Conservation (phyloP, 2,888 invertebrate species). For the Leptopilina myrica region DNA sequence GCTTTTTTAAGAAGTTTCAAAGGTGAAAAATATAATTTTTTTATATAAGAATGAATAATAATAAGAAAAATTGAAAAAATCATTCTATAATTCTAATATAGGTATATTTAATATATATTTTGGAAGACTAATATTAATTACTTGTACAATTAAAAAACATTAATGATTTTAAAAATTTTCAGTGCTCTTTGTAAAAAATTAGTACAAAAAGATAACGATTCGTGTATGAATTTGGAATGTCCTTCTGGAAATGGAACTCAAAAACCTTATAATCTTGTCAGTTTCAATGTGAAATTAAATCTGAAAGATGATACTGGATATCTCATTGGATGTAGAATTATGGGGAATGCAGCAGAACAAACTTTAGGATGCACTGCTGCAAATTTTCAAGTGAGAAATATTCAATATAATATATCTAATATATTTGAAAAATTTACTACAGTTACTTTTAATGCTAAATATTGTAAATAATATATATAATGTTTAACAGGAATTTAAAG, state of each 20-base stretch:
- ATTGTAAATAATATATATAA: neutral
- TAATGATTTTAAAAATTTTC: neutral
- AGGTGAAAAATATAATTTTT: too few species aligned
- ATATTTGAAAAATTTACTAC: neutral
- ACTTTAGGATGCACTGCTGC: conserved; percentile 64
- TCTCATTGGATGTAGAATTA: conserved; percentile 72
- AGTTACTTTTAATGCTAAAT: conserved; percentile 24
- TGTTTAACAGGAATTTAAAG: conserved; percentile 63
- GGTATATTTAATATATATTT: too few species aligned
- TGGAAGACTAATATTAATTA: too few species aligned
- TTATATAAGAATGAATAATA: too few species aligned
- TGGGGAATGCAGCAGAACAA: conserved; percentile 67
- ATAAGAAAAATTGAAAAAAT: too few species aligned
- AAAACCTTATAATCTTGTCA: conserved; percentile 64
- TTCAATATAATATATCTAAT: neutral
- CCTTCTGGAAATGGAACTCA: conserved; percentile 71
- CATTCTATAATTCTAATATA: too few species aligned
- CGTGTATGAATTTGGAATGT: conserved; percentile 73
- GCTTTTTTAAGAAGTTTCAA: too few species aligned
- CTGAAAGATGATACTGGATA: conserved; percentile 73
- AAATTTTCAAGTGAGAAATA: conserved; percentile 64
- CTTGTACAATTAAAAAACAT: neutral
- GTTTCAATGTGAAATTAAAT: conserved; percentile 69
- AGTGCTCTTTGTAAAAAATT: conserved; percentile 71
- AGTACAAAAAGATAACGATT: conserved; percentile 64